Percentiles rank a stretch among this genome's conserved stretches.
phyloP scores from a whole-genome alignment of 2,888 invertebrate species.

The Platycnemis pennipes region DNA sequence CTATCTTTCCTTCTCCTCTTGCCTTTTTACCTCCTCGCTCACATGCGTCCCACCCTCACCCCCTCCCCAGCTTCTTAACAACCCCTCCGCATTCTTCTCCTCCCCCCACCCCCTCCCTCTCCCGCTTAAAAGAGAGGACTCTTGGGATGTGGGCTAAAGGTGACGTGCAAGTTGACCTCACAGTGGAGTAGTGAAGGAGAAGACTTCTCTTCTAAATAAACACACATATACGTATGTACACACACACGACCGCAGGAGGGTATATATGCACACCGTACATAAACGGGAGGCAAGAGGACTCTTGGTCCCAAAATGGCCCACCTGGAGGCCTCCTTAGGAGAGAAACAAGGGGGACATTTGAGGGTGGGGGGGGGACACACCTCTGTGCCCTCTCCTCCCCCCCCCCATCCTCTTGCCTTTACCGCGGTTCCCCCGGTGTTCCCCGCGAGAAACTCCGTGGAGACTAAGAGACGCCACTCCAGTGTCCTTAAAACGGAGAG shows the following conservation, averaged over 20 bases:
- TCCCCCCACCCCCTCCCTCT: too few relatives aligned
- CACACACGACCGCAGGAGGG: not conserved
- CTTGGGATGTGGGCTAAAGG: conserved; percentile 49
- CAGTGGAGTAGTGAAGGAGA: not conserved
- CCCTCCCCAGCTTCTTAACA: not conserved
- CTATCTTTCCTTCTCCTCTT: not conserved
- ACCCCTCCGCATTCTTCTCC: not conserved
- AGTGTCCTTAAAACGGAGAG: not conserved
- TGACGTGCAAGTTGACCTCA: conserved; percentile 64
- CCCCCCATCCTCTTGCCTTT: not conserved
- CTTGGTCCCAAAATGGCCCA: conserved; percentile 35
- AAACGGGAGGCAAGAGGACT: conserved; percentile 9
- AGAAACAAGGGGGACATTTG: not conserved
- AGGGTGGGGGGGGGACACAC: not conserved
- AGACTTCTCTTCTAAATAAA: not conserved
- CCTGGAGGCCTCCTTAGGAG: conserved; percentile 55
- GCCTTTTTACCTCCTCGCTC: not conserved
- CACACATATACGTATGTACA: not conserved
- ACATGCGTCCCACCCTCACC: not conserved
- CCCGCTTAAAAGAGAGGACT: conserved; percentile 40
- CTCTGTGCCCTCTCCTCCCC: not conserved
- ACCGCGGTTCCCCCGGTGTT: not conserved
- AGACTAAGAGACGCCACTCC: not conserved
- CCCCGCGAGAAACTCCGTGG: conserved; percentile 16
- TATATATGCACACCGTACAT: not conserved